Base-by-base conservation (phyloP, 2,113 vertebrate species). In the Ancistrus triradiatus region DNA sequence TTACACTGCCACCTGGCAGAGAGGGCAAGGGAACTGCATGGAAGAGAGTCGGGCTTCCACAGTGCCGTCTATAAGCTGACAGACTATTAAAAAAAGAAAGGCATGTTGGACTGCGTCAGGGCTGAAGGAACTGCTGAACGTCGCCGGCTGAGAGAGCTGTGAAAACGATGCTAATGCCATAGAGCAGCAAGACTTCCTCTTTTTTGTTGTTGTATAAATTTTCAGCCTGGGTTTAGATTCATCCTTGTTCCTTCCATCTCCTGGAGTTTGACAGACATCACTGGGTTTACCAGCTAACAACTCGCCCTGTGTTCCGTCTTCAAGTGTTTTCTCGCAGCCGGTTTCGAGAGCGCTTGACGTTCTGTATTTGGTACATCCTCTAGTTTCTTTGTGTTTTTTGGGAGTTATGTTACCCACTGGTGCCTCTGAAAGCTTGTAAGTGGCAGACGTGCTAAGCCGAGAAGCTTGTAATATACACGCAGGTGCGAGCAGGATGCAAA, bases 11-110 rank as follows among this genome's bases (percentile, higher is more conserved):
- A 80, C 67, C 69, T 53, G 69, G 73, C 71, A 67, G 57, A 67
- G 57, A 71, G 50, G 69, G 69, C 65, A 73, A 77, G 73, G 67
- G 67, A 67, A 70, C 70, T 71, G 68, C 64, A 65, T 70, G 70
- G 64, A 68, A 77, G 59, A 68, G 65, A 68, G 65, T 67, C 59
- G 70, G 52, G 70, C 62, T 66, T 35, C 69, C 75, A 59, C 72
- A 60, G 66, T 66, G 70, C 75, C 81, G 80, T 66, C 53, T 79
- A 81, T 84, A 85, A 85, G 81, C 82, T 85, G 80, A 78, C 61
- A 73, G 74, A 73, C 66, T 33, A 28, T 40, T 59, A 37, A 3
- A 24, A 60, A 33, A 9, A 5, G 33, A 21, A 25, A 40, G 57
- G 53, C 24, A 9, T 50, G 43, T 24, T 50, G 59, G 27, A 59